Evolutionary conservation across 2,797 vertebrate species (phyloP).

Genomic region (Scolopax rusticola): DNA sequence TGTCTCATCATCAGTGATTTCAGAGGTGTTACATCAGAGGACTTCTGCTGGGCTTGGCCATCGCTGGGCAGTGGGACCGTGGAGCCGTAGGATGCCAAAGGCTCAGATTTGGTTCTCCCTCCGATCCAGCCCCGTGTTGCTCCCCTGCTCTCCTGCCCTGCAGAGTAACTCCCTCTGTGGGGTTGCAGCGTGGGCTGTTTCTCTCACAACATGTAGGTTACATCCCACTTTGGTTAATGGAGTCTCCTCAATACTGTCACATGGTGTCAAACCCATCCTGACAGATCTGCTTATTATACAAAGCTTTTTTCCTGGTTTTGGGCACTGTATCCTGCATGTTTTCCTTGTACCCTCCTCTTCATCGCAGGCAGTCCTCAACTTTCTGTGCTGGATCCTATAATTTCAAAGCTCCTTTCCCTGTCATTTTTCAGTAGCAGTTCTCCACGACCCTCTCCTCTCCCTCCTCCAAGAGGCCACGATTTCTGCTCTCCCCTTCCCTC

Average conservation of each 20-base stretch:
- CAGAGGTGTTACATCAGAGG: background rate
- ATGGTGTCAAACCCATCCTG: accelerated
- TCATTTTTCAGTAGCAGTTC: background rate
- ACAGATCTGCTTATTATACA: background rate
- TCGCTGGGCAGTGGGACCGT: background rate
- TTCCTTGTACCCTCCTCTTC: background rate
- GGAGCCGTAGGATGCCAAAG: background rate
- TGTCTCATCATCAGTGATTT: background rate
- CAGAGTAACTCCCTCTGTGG: background rate
- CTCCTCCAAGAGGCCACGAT: background rate
- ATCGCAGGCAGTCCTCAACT: background rate
- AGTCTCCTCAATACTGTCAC: background rate
- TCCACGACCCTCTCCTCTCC: background rate
- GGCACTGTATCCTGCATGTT: no score
- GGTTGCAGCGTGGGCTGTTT: background rate
- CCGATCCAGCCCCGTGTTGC: accelerated
- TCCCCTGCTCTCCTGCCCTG: background rate
- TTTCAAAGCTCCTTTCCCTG: background rate
- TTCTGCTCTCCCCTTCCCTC: background rate
- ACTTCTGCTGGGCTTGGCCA: background rate
- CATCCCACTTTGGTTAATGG: background rate
- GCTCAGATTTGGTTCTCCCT: background rate
- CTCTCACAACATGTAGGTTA: background rate
- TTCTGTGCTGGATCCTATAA: accelerated
- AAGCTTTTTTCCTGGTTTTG: background rate